These are phyloP conservation scores for Eudasyphora cyanicolor DNA, from an alignment of 2,888 invertebrate species.

Conservation along the genomic window DNA sequence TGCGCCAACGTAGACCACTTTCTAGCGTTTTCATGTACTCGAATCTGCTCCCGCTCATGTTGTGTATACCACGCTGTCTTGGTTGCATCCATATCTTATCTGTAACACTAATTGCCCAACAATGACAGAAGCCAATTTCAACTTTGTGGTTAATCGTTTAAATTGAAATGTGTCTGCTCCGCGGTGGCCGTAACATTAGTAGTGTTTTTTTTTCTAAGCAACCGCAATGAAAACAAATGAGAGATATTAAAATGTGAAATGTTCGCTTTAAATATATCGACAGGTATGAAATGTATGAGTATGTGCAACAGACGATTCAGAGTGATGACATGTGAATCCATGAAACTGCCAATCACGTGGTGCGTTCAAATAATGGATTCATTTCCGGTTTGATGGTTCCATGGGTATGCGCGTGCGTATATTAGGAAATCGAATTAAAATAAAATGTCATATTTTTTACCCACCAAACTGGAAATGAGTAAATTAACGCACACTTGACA, in stretches of 20 bases:
- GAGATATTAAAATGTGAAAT: background rate
- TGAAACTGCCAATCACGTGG: background rate
- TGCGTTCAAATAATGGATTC: background rate
- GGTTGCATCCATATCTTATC: background rate
- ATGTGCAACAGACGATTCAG: background rate
- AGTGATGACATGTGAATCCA: background rate
- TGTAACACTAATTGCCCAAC: slow-evolving; percentile 5
- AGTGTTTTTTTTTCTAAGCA: background rate
- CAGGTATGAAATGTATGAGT: background rate
- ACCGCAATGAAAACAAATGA: background rate
- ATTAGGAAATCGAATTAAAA: background rate
- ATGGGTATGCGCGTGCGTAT: background rate
- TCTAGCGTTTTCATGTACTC: background rate
- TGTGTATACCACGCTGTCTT: no score
- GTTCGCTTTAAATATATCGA: background rate
- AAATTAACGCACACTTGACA: background rate
- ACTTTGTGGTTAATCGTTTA: background rate
- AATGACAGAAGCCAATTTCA: background rate
- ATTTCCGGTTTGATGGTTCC: background rate
- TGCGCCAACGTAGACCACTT: background rate
- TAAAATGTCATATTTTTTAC: background rate
- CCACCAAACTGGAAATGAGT: background rate
- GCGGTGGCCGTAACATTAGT: background rate
- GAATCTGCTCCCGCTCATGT: no score
- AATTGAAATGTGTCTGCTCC: background rate